Conservation (phyloP, 1,140 invertebrate species). For the Nylanderia fulva region DNA sequence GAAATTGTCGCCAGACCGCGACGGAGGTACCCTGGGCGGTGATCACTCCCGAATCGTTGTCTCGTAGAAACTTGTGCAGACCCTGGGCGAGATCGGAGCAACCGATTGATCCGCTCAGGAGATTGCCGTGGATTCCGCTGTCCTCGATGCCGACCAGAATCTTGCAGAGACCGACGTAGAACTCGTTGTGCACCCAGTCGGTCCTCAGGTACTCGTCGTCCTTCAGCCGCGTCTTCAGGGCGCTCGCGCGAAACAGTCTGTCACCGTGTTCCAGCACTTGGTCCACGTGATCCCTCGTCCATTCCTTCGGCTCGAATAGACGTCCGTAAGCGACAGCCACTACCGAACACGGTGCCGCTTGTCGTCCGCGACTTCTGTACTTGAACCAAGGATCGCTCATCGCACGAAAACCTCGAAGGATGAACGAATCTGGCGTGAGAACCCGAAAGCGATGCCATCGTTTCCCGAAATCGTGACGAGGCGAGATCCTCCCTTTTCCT, state of each 20-base stretch:
- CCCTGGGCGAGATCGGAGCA: slow-evolving; percentile 76
- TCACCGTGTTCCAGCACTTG: slow-evolving; percentile 77
- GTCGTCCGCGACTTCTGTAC: slow-evolving; percentile 76
- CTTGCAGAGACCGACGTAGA: slow-evolving; percentile 78
- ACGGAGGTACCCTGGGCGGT: slow-evolving; percentile 76
- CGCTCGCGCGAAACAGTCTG: slow-evolving; percentile 75
- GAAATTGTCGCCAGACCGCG: slow-evolving; percentile 75
- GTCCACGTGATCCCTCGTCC: slow-evolving; percentile 73
- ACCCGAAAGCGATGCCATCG: slow-evolving; percentile 76
- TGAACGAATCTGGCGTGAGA: slow-evolving; percentile 62
- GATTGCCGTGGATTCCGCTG: slow-evolving; percentile 73
- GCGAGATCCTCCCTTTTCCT: background rate
- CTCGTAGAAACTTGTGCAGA: slow-evolving; percentile 71
- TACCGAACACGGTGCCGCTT: slow-evolving; percentile 73
- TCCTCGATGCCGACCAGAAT: slow-evolving; percentile 71
- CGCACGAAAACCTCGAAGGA: slow-evolving; percentile 75
- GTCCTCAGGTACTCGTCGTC: slow-evolving; percentile 74
- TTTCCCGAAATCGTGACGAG: slow-evolving; percentile 35
- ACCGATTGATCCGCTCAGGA: slow-evolving; percentile 71
- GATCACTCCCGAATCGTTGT: slow-evolving; percentile 73
- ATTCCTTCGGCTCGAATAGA: slow-evolving; percentile 74
- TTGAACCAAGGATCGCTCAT: slow-evolving; percentile 77
- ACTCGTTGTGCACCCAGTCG: slow-evolving; percentile 74
- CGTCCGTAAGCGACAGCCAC: slow-evolving; percentile 75
- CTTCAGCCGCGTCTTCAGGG: slow-evolving; percentile 60